Base-by-base conservation (phyloP, 1,140 invertebrate species). In the Lithobius niger region DNA sequence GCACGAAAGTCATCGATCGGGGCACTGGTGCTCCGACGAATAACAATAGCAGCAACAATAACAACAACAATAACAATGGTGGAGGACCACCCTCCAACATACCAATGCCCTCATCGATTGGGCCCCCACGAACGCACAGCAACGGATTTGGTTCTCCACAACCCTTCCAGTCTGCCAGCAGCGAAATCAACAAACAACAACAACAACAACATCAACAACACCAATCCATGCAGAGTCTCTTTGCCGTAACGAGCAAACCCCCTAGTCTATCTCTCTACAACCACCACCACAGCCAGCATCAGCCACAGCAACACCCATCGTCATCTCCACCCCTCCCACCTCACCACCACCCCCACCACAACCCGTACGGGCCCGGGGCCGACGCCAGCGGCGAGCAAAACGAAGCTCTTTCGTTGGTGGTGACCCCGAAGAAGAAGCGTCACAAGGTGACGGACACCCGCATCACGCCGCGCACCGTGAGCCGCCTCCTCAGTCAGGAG, bases 401-500 rank as follows among this genome's bases (percentile, higher is more conserved):
- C 66, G 92, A 96, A 70, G 86, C 92, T 0, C 78, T 96, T 13
- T 89, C 89, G 63, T 77, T 96, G 59, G 89, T 96, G 24, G 89
- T 96, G 57, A 85, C 86, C 24, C 88, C 89, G 0, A 95, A 95
- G 72, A 93, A 92, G 75, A 96, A 95, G 74, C 77, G 92, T 19
- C 92, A 96, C 68, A 97, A 97, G 82, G 76, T 97, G 54, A 97
- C 92, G 16, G 92, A 97, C 68, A 95, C 92, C 40, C 79, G 93
- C 57, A 88, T 97, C 55, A 95, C 91, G 10, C 91, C 92, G 2
- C 77, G 88, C 55, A 90, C 88, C 31, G 86, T 91, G 10, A 88
- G 84, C 65, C 78, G 88, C 57, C 85, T 91, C 56, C 69, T 91
- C 55, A 85, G 85, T 44, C 60, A 65, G 28, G 59, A 65, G 54